A percentile compares a stretch with the other conserved stretches of the same genome.
Conservation (phyloP, 2,797 vertebrate species). For the Australoheros facetus region DNA sequence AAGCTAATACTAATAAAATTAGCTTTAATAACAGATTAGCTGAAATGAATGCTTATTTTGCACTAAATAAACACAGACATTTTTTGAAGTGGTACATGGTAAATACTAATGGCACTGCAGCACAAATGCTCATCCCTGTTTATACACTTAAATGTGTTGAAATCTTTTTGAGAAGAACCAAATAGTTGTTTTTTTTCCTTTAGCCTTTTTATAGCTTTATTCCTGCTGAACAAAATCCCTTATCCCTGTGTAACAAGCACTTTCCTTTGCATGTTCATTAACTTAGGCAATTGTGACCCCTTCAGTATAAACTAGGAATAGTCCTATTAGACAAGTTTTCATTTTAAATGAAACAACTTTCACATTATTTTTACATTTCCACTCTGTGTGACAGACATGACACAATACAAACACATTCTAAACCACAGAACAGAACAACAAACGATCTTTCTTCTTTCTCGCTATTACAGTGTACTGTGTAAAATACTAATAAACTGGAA, state of each 20-base stretch:
- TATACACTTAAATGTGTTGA: not conserved
- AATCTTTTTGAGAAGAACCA: not conserved
- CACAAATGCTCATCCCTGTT: not conserved
- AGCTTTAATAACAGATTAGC: not conserved
- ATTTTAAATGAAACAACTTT: not conserved
- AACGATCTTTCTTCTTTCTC: not conserved
- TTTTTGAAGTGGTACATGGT: not conserved
- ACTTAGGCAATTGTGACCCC: conserved; percentile 69
- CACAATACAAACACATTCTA: not conserved
- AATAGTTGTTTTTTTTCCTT: not conserved
- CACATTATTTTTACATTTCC: not conserved
- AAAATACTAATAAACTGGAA: not conserved
- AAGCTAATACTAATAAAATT: not conserved
- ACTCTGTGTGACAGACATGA: not conserved
- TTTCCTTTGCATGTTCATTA: conserved; percentile 17
- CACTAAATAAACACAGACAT: not conserved
- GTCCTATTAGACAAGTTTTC: not conserved
- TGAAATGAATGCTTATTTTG: not conserved
- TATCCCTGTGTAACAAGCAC: not conserved
- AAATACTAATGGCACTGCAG: not conserved
- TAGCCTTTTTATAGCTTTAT: no score
- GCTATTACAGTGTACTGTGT: not conserved
- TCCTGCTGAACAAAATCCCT: conserved; percentile 28
- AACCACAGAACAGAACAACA: fast-evolving
- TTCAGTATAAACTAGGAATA: conserved; percentile 53